A percentile compares a stretch with the other conserved stretches of the same genome.
Conservation (phyloP, 2,797 vertebrate genomes). For the Gymnopithys bicolor region DNA sequence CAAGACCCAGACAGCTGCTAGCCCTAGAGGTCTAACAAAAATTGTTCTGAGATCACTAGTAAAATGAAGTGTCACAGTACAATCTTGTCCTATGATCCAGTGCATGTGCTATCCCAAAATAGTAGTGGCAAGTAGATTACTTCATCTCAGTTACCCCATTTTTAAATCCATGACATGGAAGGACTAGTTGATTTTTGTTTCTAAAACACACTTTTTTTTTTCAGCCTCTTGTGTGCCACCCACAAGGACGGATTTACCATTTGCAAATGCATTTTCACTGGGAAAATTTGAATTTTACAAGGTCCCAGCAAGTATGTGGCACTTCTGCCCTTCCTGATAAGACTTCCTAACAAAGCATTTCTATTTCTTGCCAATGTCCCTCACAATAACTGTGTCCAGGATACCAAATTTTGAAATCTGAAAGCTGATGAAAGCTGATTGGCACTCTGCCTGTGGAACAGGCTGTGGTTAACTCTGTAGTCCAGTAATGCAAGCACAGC, state of each 20-base stretch:
- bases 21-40: not conserved
- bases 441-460: not conserved
- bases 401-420: not conserved
- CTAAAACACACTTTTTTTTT: not conserved
- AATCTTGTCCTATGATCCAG: not conserved
- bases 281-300: not conserved
- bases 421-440: not conserved
- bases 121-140: not conserved
- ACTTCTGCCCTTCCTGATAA: not conserved
- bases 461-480: not conserved
- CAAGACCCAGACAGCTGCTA: not conserved
- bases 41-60: not conserved
- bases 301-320: not conserved
- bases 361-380: not conserved
- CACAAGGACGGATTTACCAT: accelerated
- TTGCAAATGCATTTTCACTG: not conserved
- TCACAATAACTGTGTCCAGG: not conserved
- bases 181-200: not conserved
- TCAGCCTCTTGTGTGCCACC: not conserved
- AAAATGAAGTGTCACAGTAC: not conserved
- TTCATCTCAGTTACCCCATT: not conserved
- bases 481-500: not conserved
- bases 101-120: not conserved
- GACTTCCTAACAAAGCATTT: not conserved
- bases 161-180: not conserved